phyloP scores from a whole-genome alignment of 2,113 vertebrate genomes.

The Elanoides forficatus region DNA sequence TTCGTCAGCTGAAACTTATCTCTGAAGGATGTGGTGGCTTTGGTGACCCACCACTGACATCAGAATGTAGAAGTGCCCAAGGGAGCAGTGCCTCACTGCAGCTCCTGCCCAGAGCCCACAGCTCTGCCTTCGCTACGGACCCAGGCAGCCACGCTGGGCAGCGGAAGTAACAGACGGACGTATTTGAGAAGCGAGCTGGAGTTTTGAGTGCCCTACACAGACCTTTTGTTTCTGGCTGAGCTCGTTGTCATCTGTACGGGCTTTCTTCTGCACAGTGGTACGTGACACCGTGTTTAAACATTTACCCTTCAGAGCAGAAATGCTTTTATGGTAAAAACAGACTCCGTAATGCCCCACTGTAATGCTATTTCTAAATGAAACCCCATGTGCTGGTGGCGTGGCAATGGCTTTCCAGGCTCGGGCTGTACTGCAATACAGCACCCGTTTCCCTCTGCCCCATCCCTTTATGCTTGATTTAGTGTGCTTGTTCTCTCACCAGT shows the following conservation, averaged over 20 bases:
- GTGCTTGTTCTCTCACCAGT: not conserved
- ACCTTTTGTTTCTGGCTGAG: not conserved
- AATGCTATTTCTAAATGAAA: fast-evolving
- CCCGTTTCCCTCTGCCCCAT: not conserved
- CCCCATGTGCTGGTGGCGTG: fast-evolving
- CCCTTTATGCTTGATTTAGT: too few species aligned
- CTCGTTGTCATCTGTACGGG: fast-evolving
- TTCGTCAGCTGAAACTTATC: not conserved
- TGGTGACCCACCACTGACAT: not conserved
- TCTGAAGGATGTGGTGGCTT: not conserved
- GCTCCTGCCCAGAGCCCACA: not conserved
- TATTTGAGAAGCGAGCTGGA: fast-evolving
- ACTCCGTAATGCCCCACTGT: not conserved
- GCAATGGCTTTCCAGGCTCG: fast-evolving
- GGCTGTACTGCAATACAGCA: not conserved
- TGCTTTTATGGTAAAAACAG: not conserved
- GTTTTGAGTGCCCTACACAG: not conserved
- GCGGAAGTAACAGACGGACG: fast-evolving
- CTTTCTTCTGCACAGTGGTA: not conserved
- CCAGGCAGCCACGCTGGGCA: fast-evolving
- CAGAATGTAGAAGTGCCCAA: fast-evolving
- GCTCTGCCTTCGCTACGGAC: not conserved
- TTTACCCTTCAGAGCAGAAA: not conserved
- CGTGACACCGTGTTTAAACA: fast-evolving
- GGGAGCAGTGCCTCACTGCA: not conserved